phyloP scores from a whole-genome alignment of 2,888 invertebrate species.

The Microchrysa polita region DNA sequence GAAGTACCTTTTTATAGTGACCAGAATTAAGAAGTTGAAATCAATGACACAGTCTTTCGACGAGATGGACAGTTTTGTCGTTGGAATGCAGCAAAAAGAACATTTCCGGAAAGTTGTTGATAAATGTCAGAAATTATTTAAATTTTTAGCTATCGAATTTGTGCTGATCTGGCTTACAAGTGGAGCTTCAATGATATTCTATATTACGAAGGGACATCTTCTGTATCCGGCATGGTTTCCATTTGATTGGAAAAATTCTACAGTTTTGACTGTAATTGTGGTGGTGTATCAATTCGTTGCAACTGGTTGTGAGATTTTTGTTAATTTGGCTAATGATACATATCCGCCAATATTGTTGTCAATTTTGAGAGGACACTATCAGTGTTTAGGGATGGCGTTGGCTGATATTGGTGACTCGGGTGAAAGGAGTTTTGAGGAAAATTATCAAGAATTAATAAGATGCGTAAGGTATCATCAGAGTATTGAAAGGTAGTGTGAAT shows the following conservation, averaged over 20 bases:
- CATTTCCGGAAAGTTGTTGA: background rate
- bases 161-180: background rate
- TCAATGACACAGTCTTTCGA: background rate
- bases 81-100: background rate
- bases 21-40: background rate
- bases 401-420: background rate
- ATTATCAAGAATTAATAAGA: background rate
- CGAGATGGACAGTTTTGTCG: background rate
- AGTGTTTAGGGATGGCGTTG: background rate
- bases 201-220: background rate
- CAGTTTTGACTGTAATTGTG: background rate
- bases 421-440: background rate
- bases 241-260: background rate
- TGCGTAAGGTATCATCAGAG: background rate
- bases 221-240: background rate
- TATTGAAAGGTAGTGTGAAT: background rate
- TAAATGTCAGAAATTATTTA: background rate
- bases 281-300: background rate
- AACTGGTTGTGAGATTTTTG: background rate
- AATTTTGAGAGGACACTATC: background rate
- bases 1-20: background rate
- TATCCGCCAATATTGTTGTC: background rate
- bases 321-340: background rate
- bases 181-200: background rate
- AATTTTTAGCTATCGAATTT: background rate